Evolutionary conservation across 1,140 invertebrate species (phyloP).

Genomic region (Drosophila takahashii): DNA sequence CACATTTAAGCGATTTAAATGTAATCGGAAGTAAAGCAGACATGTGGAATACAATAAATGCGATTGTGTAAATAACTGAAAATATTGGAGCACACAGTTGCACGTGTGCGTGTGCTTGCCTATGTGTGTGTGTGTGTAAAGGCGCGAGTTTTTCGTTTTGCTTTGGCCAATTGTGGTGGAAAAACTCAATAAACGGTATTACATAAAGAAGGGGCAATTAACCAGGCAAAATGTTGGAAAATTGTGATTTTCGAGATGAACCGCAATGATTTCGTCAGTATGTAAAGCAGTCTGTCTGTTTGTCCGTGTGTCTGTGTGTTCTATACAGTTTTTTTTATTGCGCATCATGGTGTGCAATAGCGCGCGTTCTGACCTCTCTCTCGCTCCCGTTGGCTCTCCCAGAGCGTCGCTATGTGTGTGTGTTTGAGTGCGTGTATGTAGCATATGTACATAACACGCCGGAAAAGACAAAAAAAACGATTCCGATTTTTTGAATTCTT

Average conservation of each 20-base stretch:
- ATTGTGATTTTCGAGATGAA: conserved; percentile 50
- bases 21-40: conserved; percentile 35
- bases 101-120: conserved; percentile 19
- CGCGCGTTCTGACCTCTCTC: conserved; percentile 55
- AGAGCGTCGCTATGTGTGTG: conserved; percentile 21
- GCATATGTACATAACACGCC: conserved; percentile 51
- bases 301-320: conserved; percentile 26
- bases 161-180: conserved; percentile 51
- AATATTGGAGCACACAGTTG: conserved; percentile 65
- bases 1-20: conserved; percentile 31
- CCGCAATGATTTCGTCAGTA: conserved; percentile 66
- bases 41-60: conserved; percentile 35
- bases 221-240: conserved; percentile 27
- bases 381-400: conserved; percentile 24
- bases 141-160: conserved; percentile 63
- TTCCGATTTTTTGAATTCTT: conserved; percentile 12
- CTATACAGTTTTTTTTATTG: conserved; percentile 73
- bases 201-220: conserved; percentile 59
- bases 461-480: conserved; percentile 45
- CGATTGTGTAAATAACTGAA: conserved; percentile 80
- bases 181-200: conserved; percentile 74
- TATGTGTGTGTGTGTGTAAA: conserved; percentile 46
- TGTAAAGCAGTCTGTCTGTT: conserved; percentile 39
- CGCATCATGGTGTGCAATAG: conserved; percentile 76
- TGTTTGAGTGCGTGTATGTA: conserved; percentile 8